These are phyloP conservation scores for Abramis brama DNA, from an alignment of 2,113 vertebrate genomes.

Conservation along the genomic window DNA sequence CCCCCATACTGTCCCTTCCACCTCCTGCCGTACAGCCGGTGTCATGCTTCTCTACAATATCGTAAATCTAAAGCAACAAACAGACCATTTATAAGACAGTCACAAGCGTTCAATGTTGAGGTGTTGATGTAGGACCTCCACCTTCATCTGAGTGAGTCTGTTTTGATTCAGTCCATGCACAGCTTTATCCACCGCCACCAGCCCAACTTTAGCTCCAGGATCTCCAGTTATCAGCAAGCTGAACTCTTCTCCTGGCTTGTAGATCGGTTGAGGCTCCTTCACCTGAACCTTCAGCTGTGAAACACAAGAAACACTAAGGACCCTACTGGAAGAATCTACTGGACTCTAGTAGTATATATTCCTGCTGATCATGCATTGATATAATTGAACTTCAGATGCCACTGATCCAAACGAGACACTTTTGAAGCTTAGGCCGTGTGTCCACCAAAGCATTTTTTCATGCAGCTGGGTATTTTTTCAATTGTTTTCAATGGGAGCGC, in stretches of 20 bases:
- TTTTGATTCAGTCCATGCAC: constrained; percentile 70
- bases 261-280: not conserved
- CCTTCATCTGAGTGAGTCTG: constrained; percentile 72
- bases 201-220: constrained; percentile 66
- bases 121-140: constrained; percentile 14
- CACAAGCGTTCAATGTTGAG: not conserved
- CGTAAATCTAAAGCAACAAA: constrained; percentile 68
- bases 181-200: constrained; percentile 74
- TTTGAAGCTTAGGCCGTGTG: too few species aligned
- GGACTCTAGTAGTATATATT: not conserved
- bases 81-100: not conserved
- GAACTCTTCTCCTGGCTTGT: constrained; percentile 54
- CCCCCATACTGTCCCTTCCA: constrained; percentile 66
- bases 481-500: too few species aligned
- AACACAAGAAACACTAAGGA: not conserved
- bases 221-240: constrained; percentile 66
- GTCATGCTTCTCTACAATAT: constrained; percentile 70
- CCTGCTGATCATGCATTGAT: not conserved
- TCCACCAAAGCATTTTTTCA: too few species aligned
- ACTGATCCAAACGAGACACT: too few species aligned
- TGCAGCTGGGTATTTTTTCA: too few species aligned
- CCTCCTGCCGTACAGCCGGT: constrained; percentile 71
- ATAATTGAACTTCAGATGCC: not conserved
- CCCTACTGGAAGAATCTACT: not conserved
- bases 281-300: constrained; percentile 62